A percentile compares a stretch with the other conserved stretches of the same genome.
phyloP scores from a whole-genome alignment of 2,113 vertebrate genomes.

The cattle (Bos taurus) region DNA sequence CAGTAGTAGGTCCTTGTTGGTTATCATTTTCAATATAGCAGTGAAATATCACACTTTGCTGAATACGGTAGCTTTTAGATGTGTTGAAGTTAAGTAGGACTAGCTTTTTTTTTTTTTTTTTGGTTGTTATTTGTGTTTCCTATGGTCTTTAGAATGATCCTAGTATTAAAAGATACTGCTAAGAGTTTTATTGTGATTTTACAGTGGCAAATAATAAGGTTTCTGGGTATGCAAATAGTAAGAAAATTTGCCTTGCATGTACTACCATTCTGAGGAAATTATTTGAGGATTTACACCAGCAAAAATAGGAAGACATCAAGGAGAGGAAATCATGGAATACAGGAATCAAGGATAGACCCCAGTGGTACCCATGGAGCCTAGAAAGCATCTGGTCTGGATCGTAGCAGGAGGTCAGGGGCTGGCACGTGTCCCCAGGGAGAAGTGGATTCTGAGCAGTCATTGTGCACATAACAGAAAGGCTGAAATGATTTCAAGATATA shows the following conservation, averaged over 20 bases:
- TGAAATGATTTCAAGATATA: background rate
- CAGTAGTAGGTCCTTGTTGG: background rate
- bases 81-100: background rate
- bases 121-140: background rate
- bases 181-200: background rate
- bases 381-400: slow-evolving; percentile 35
- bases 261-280: slow-evolving; percentile 31
- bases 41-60: background rate
- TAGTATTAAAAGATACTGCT: background rate
- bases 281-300: slow-evolving; percentile 50
- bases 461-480: background rate
- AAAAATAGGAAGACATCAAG: slow-evolving; percentile 28
- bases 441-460: background rate
- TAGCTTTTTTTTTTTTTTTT: background rate
- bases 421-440: background rate
- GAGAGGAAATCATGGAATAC: background rate
- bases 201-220: background rate
- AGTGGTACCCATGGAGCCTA: background rate
- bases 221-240: background rate
- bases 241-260: background rate
- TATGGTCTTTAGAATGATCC: background rate
- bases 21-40: background rate
- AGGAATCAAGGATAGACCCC: background rate
- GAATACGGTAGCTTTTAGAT: background rate
- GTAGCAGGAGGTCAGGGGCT: background rate